Conservation (phyloP, 1,140 invertebrate species). For the Vanessa tameamea region DNA sequence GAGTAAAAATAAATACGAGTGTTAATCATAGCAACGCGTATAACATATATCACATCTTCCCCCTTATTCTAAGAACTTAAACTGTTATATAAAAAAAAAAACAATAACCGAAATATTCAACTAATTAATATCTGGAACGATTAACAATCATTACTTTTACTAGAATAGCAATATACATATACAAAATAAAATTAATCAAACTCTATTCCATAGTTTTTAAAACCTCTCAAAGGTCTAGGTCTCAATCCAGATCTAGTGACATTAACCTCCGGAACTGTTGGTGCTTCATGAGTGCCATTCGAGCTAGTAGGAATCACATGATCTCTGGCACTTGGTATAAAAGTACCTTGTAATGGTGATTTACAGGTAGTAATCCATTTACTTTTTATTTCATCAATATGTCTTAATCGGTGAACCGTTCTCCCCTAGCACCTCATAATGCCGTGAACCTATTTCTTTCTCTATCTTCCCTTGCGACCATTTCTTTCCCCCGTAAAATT, state of each 20-base stretch:
- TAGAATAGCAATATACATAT: no score
- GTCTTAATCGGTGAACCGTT: slow-evolving; percentile 7
- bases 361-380: background rate
- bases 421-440: background rate
- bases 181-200: no score
- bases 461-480: background rate
- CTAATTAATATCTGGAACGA: no score
- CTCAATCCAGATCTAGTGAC: no score
- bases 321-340: background rate
- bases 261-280: no score
- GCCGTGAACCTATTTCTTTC: background rate
- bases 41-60: background rate
- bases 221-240: no score
- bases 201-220: no score
- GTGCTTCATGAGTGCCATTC: no score
- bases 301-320: background rate
- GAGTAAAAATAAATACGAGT: no score
- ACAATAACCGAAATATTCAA: no score
- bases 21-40: no score
- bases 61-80: no score
- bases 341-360: background rate
- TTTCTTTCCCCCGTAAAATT: slow-evolving; percentile 7
- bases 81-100: background rate
- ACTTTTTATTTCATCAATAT: background rate
- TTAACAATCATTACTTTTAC: background rate